Evolutionary conservation across 64 coral and sea anemone species (phyloP).

Genomic region (Pocillopora damicornis): DNA sequence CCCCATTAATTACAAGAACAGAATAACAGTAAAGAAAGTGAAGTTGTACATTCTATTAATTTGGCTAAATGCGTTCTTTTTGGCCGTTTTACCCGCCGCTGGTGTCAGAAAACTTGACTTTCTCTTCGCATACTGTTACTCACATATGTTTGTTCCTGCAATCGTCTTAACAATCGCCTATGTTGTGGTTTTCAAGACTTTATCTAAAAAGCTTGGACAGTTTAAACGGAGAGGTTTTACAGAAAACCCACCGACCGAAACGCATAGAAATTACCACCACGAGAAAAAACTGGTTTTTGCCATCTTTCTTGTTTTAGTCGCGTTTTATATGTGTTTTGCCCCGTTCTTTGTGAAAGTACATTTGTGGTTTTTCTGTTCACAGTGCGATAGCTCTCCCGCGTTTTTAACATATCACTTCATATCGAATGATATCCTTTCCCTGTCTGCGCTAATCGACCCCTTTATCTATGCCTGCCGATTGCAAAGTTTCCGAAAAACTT

Average conservation of each 20-base stretch:
- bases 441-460: slow-evolving; percentile 5
- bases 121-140: slow-evolving; percentile 23
- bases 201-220: slow-evolving; percentile 8
- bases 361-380: not conserved
- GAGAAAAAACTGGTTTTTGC: not conserved
- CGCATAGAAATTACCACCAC: not conserved
- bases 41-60: slow-evolving; percentile 7
- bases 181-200: not conserved
- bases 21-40: slow-evolving; percentile 10
- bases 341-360: slow-evolving; percentile 23
- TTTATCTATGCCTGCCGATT: slow-evolving; percentile 18
- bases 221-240: not conserved
- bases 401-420: slow-evolving; percentile 4
- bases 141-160: not conserved
- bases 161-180: not conserved
- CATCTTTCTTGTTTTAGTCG: slow-evolving; percentile 7
- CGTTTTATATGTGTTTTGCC: slow-evolving; percentile 24
- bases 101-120: slow-evolving; percentile 24
- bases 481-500: slow-evolving; percentile 1
- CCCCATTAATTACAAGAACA: slow-evolving; percentile 2
- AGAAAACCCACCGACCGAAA: not conserved
- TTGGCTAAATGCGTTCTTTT: slow-evolving; percentile 8
- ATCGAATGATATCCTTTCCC: slow-evolving; percentile 4
- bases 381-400: not conserved
- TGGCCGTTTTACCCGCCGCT: not conserved